Evolutionary conservation across 2,797 vertebrate genomes (phyloP), one percentile per base, ranked within the genome.

Genomic region (Anguilla obscura): DNA sequence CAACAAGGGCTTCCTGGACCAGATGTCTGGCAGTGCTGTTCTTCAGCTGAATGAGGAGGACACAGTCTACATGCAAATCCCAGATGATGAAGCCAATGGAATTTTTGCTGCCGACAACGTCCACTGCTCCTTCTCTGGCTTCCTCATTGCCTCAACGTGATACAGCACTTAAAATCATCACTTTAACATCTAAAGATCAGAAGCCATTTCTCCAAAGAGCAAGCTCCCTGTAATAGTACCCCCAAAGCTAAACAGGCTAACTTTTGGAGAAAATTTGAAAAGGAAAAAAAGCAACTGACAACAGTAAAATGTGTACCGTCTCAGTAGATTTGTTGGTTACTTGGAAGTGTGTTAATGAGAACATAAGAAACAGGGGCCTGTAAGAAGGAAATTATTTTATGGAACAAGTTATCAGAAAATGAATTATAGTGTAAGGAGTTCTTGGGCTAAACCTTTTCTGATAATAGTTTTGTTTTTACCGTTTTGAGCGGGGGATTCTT

Each of bases 51-150:
- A 97, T 54, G 98, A 98, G 93, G 97, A 98, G 0, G 99, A 99
- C 91, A 99, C 98, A 88, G 98, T 99, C 87, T 99, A 98, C 93
- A 90, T 99, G 52, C 98, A 99, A 92, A 95, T 99, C 93, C 98
- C 98, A 16, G 97, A 97, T 27, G 96, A 97, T 16, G 98, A 99
- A 92, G 98, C 98, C 24, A 98, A 97, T 33, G 98, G 98, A 21
- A 96, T 99, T 91, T 99, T 98, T 91, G 98, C 99, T 27, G 98
- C 98, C 14, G 97, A 99, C 69, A 98, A 99, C 0, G 98, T 99
- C 90, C 97, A 99, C 92, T 99, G 98, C 93, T 98, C 98, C 88
- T 99, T 99, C 97, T 98, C 98, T 95, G 99, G 99, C 91, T 99
- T 99, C 94, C 95, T 99, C 87, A 98, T 99, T 92, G 97, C 96